A percentile compares a stretch with the other conserved stretches of the same genome.
phyloP scores from a whole-genome alignment of 2,797 vertebrate genomes.

The Etheostoma nigrum region DNA sequence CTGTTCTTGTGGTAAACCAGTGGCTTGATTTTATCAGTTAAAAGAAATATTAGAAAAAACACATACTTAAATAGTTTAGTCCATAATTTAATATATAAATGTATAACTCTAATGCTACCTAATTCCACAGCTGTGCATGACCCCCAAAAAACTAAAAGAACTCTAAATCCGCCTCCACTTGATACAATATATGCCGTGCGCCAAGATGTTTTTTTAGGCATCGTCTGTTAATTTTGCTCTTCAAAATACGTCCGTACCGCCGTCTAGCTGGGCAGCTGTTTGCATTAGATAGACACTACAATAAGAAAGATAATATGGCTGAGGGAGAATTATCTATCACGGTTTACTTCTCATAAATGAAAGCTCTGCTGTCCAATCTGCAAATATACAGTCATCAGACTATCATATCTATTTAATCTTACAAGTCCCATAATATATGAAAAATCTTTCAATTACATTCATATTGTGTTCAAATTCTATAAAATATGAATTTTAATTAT shows the following conservation, averaged over 20 bases:
- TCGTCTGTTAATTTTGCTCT: not conserved
- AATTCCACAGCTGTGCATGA: not conserved
- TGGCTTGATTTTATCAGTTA: too few relatives aligned
- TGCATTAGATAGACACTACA: conserved; percentile 6
- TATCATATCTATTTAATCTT: conserved; percentile 1
- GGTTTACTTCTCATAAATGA: conserved; percentile 32
- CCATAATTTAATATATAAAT: conserved; percentile 20
- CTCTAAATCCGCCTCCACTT: not conserved
- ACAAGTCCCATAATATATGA: not conserved
- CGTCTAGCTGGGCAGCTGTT: conserved; percentile 18
- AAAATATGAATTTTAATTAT: not conserved
- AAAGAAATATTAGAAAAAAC: not conserved
- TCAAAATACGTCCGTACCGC: not conserved
- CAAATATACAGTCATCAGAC: conserved; percentile 11
- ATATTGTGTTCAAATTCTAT: not conserved
- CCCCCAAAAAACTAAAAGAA: too few relatives aligned
- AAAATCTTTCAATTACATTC: not conserved
- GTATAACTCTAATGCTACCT: not conserved
- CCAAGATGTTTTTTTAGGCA: not conserved
- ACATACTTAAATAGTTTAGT: not conserved
- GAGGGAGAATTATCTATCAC: not conserved
- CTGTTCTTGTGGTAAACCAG: too few relatives aligned
- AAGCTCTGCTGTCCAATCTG: not conserved
- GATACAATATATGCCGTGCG: not conserved
- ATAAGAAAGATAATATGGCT: not conserved